Conservation (phyloP, 2,113 vertebrate genomes). For the Melanerpes formicivorus region DNA sequence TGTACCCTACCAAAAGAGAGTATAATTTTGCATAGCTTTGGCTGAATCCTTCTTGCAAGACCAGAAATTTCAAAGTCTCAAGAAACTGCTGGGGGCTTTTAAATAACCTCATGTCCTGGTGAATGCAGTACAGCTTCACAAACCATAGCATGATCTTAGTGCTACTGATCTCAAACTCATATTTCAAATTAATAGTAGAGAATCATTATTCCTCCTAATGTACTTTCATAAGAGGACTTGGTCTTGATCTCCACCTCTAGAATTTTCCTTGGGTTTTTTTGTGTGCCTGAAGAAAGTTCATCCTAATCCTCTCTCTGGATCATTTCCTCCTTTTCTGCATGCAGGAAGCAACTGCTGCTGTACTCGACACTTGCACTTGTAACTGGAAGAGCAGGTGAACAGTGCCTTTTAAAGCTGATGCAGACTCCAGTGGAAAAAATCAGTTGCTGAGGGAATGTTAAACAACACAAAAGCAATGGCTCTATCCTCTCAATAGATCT, state of each 20-base stretch:
- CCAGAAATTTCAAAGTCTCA: neutral
- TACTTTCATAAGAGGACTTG: neutral
- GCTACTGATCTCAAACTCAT: neutral
- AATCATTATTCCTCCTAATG: neutral
- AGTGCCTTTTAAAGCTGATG: neutral
- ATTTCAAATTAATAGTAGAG: neutral
- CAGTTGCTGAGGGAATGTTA: neutral
- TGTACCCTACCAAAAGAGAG: accelerated
- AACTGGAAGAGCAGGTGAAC: neutral
- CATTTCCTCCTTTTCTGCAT: neutral
- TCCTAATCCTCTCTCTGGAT: neutral
- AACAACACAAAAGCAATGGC: accelerated
- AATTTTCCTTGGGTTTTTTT: neutral
- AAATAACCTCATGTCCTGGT: neutral
- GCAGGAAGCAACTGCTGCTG: neutral
- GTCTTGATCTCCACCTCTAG: neutral
- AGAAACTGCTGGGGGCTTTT: neutral
- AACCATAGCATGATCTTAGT: accelerated
- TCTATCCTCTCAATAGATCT: neutral
- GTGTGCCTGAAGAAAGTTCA: neutral
- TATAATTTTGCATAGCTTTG: neutral
- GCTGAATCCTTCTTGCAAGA: neutral
- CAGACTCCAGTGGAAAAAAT: neutral
- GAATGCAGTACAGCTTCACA: neutral
- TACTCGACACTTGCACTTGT: accelerated